phyloP scores from a whole-genome alignment of 1,140 invertebrate genomes.

The Drosophila teissieri region DNA sequence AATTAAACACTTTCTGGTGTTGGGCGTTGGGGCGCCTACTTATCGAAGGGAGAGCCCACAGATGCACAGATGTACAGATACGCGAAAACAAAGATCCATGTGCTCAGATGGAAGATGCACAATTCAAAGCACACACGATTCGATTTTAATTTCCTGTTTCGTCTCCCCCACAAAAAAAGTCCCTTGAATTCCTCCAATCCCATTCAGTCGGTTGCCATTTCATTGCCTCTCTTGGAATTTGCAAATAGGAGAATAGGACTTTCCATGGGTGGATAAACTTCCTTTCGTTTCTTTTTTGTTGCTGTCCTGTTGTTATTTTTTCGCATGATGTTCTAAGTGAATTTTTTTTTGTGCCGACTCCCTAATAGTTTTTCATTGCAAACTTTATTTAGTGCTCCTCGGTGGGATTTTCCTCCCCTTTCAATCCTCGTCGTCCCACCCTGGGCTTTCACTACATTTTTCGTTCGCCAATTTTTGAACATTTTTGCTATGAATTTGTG shows the following conservation, averaged over 20 bases:
- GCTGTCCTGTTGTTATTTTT: constrained; percentile 39
- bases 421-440: constrained; percentile 10
- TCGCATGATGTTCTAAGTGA: constrained; percentile 56
- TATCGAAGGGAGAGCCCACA: constrained; percentile 31
- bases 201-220: constrained; percentile 19
- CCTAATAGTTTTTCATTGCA: constrained; percentile 68
- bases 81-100: constrained; percentile 9
- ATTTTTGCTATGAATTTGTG: constrained; percentile 73
- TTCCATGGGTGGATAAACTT: constrained; percentile 38
- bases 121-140: constrained; percentile 48
- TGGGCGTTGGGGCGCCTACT: constrained; percentile 38
- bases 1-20: constrained; percentile 69
- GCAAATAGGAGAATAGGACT: constrained; percentile 55
- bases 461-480: constrained; percentile 53
- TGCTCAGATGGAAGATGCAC: constrained; percentile 26
- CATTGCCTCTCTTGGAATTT: constrained; percentile 55
- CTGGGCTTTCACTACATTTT: constrained; percentile 64
- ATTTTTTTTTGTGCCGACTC: constrained; percentile 52
- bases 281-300: constrained; percentile 2
- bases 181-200: constrained; percentile 9
- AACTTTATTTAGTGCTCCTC: constrained; percentile 71
- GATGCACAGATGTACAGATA: constrained; percentile 24
- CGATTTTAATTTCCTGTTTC: constrained; percentile 81
- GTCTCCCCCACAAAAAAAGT: constrained; percentile 17
- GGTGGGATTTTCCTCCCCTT: constrained; percentile 8